phyloP scores from a whole-genome alignment of 1,140 invertebrate species.

The Listronotus oregonensis region DNA sequence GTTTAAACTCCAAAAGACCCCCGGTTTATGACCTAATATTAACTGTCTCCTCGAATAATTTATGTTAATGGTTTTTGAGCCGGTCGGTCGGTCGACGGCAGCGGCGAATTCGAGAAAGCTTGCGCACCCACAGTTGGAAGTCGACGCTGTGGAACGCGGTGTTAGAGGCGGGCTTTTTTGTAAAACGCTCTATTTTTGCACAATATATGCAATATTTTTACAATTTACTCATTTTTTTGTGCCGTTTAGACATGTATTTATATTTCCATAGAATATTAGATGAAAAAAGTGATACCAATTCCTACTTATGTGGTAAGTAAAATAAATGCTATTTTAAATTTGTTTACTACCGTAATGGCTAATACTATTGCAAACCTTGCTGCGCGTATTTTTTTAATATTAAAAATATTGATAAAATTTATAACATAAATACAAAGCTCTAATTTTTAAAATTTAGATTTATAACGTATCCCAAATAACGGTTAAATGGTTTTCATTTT shows the following conservation, averaged over 20 bases:
- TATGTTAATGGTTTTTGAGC: constrained; percentile 56
- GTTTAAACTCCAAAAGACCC: constrained; percentile 20
- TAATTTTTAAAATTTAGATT: too few species aligned
- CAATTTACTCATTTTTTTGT: constrained; percentile 4
- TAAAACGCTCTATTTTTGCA: constrained; percentile 21
- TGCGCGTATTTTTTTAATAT: too few species aligned
- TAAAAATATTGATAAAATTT: too few species aligned
- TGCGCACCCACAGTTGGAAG: constrained; percentile 34
- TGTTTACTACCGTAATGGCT: too few species aligned
- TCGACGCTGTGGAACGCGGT: constrained; percentile 22
- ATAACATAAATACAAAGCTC: too few species aligned
- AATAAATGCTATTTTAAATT: too few species aligned
- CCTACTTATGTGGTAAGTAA: too few species aligned
- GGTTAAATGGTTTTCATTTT: too few species aligned
- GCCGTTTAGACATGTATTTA: background rate
- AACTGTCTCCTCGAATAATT: constrained; percentile 59
- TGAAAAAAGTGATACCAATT: too few species aligned
- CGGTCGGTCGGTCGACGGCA: constrained; percentile 17
- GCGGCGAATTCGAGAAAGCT: constrained; percentile 22
- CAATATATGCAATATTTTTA: constrained; percentile 8
- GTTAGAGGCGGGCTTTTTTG: constrained; percentile 4
- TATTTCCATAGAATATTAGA: too few species aligned
- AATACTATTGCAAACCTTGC: too few species aligned
- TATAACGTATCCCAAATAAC: too few species aligned
- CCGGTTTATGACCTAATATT: constrained; percentile 57